Conservation (phyloP, 2,888 invertebrate genomes). For the Automeris io region DNA sequence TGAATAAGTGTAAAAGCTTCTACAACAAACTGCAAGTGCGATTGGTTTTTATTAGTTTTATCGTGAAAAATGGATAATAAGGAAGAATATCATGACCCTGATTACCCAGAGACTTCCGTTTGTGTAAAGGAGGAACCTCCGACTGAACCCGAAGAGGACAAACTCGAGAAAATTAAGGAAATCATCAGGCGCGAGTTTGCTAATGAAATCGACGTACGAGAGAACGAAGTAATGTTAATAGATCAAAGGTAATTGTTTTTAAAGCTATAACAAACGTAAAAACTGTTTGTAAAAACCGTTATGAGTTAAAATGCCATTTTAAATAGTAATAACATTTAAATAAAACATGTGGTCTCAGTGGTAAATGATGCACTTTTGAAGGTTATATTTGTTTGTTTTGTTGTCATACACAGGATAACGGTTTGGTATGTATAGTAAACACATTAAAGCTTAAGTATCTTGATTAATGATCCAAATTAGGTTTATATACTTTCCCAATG, state of each 20-base stretch:
- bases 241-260: constrained; percentile 77
- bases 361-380: constrained; percentile 2
- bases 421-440: too few relatives aligned
- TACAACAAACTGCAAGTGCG: constrained; percentile 40
- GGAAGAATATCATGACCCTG: constrained; percentile 78
- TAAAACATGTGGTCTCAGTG: neutral
- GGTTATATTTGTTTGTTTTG: constrained; percentile 13
- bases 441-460: too few relatives aligned
- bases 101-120: constrained; percentile 60
- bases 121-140: constrained; percentile 37
- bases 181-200: constrained; percentile 85
- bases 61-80: constrained; percentile 52
- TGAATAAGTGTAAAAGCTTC: constrained; percentile 22
- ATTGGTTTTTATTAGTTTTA: constrained; percentile 31
- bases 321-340: neutral
- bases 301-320: neutral
- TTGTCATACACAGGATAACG: too few relatives aligned
- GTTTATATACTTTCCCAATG: too few relatives aligned
- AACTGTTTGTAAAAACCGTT: neutral
- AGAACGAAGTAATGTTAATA: constrained; percentile 83
- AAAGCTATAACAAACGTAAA: constrained; percentile 8
- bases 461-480: too few relatives aligned
- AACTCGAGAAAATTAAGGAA: constrained; percentile 69
- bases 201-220: constrained; percentile 81
- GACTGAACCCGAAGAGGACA: constrained; percentile 48